Percentiles rank a stretch among this genome's conserved stretches.
These are phyloP conservation scores for Scylla paramamosain DNA, from an alignment of 1,140 invertebrate genomes.

Conservation along the genomic window DNA sequence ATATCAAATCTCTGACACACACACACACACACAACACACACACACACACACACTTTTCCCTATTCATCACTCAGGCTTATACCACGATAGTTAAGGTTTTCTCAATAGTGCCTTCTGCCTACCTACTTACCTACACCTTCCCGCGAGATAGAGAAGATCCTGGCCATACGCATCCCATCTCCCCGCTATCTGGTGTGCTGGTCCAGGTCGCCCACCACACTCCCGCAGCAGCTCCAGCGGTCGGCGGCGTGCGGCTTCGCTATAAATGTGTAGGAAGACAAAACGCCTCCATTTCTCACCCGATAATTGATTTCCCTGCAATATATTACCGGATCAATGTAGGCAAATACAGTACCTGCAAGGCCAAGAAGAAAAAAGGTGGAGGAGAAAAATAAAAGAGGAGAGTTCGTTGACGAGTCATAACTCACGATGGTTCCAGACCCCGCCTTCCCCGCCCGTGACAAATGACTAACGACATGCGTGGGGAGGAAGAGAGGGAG, in stretches of 20 bases:
- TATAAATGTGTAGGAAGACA: background rate
- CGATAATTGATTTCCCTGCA: background rate
- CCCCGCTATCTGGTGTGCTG: no score
- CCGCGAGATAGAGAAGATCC: no score
- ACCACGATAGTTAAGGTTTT: no score
- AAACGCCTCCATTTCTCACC: background rate
- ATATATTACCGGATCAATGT: slow-evolving; percentile 53
- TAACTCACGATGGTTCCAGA: slow-evolving; percentile 34
- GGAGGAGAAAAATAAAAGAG: background rate
- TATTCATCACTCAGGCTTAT: no score
- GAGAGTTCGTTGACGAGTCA: background rate
- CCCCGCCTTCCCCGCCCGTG: slow-evolving; percentile 30
- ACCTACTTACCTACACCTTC: no score
- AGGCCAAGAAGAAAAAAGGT: background rate
- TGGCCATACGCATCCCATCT: no score
- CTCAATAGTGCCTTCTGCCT: no score
- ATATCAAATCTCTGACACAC: no score
- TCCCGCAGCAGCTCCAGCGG: no score
- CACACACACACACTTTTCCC: no score
- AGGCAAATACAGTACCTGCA: slow-evolving; percentile 40
- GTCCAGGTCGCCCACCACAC: no score
- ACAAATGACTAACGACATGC: slow-evolving; percentile 56
- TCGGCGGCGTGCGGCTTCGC: background rate
- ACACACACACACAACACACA: no score
- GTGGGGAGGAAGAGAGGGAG: background rate